Base-by-base conservation (phyloP, 2,797 vertebrate species). In the Hephaestus fuliginosus region DNA sequence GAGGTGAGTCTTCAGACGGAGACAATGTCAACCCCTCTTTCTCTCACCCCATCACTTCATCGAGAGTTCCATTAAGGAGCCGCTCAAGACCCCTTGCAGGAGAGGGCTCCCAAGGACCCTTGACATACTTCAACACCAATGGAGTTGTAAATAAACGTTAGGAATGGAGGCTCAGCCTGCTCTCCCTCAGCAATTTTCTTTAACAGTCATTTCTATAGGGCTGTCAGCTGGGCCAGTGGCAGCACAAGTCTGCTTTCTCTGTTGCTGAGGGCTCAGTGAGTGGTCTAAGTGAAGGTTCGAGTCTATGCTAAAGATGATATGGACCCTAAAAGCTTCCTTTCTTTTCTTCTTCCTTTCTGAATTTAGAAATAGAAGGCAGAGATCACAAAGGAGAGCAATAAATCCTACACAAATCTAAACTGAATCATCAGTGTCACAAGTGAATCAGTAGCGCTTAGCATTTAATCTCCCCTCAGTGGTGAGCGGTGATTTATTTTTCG, bases 1-100 rank as follows among this genome's bases (percentile, higher is more conserved):
- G 84, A 87, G 88, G 83, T 79, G 82, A 86, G 73, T 81, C 55
- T 86, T 88, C 84, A 89, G 75, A 83, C 53, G 0, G 60, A 88
- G 78, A 87, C 85, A 76, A 76, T 80, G 83, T 89, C 88, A 63
- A 43, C 72, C 67, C 63, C 55, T 60, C 73, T 79, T 58, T 85
- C 62, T 74, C 22, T 72, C 49, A 43, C 57, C 61, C 61, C 15
- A 5, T 49, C 1, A 55, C 70, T 74, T 80, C 73, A 56, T 13
- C 56, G 81, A 83, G 80, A 75, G 84, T 70, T 84, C 81, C 80
- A 85, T 89, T 86, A 87, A 70, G 67, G 75, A 69, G 61, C 51
- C 5, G 25, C 69, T 88, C 51, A 39, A 79, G 76, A 73, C 55
- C 60, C 48, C 79, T 80, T 25, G 57, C 36, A 41, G 5, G 17